Base-by-base conservation (phyloP, 1,140 invertebrate species). In the Drosophila murphyi region DNA sequence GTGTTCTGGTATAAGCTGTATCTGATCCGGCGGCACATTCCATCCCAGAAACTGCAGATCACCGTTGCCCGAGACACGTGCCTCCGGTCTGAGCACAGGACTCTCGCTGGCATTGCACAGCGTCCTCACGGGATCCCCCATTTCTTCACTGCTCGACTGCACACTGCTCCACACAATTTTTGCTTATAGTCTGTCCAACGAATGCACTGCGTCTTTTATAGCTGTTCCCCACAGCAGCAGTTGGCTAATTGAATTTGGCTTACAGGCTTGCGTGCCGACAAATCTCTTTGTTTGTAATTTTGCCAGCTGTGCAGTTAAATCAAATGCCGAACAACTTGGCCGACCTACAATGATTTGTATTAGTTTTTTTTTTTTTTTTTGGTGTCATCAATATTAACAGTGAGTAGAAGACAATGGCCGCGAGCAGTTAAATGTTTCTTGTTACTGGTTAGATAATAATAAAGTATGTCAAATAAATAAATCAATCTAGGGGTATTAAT, bases 1-100 rank as follows among this genome's bases (percentile, higher is more conserved):
- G 91, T 97, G 97, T 80, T 96, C 96, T 31, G 96, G 96, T 73
- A 98, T 95, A 60, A 96, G 94, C 45, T 95, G 93, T 61, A 97
- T 92, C 83, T 97, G 96, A 69, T 96, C 96, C 12, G 95, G 93
- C 3, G 95, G 95, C 28, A 97, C 94, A 88, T 97, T 96, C 94
- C 96, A 97, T 80, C 96, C 96, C 50, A 97, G 90, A 92, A 96
- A 93, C 69, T 94, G 94, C 32, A 92, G 60, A 1, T 92, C 91
- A 1, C 70, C 81, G 5, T 52, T 74, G 31, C 70, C 67, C 39
- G 82, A 74, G 39, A 80, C 54, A 2, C 88, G 70, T 3, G 88
- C 88, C 76, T 88, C 75, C 5, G 88, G 88, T 0, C 78, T 47
- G 2, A 91, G 50, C 1, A 80, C 64, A 56, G 88, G 88, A 64